These are phyloP conservation scores for Macropodus opercularis DNA, from an alignment of 2,797 vertebrate species.

Conservation along the genomic window DNA sequence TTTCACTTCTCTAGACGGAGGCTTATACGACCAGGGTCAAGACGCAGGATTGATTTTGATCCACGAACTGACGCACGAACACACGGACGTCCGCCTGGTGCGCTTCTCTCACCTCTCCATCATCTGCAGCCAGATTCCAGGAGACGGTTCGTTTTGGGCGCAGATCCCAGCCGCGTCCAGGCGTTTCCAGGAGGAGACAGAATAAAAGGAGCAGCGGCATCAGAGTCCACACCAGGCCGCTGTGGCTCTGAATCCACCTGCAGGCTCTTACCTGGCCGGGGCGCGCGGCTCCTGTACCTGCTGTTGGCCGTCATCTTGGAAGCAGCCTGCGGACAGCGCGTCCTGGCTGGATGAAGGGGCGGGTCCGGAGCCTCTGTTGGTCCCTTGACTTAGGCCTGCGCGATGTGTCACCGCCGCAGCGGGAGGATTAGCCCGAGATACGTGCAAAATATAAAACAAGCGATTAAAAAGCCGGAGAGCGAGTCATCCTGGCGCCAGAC, in stretches of 20 bases:
- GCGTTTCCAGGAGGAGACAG: slow-evolving; percentile 2
- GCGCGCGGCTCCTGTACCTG: slow-evolving; percentile 87
- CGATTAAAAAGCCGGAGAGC: too few relatives aligned
- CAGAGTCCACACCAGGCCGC: neutral
- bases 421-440: neutral
- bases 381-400: neutral
- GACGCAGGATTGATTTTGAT: slow-evolving; percentile 25
- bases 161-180: slow-evolving; percentile 8
- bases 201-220: neutral
- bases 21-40: too few relatives aligned
- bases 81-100: slow-evolving; percentile 1
- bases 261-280: slow-evolving; percentile 85
- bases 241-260: neutral
- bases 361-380: slow-evolving; percentile 9
- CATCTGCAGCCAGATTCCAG: slow-evolving; percentile 63
- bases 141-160: slow-evolving; percentile 16
- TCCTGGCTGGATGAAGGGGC: slow-evolving; percentile 12
- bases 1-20: too few relatives aligned
- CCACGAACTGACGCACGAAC: slow-evolving; percentile 5
- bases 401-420: neutral
- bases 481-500: too few relatives aligned
- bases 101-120: slow-evolving; percentile 66
- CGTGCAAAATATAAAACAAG: neutral
- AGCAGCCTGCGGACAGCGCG: slow-evolving; percentile 3
- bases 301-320: slow-evolving; percentile 84